Percentiles rank a stretch among this genome's conserved stretches.
phyloP scores from a whole-genome alignment of 2,888 invertebrate species.

The Ectropis crepuscularia region DNA sequence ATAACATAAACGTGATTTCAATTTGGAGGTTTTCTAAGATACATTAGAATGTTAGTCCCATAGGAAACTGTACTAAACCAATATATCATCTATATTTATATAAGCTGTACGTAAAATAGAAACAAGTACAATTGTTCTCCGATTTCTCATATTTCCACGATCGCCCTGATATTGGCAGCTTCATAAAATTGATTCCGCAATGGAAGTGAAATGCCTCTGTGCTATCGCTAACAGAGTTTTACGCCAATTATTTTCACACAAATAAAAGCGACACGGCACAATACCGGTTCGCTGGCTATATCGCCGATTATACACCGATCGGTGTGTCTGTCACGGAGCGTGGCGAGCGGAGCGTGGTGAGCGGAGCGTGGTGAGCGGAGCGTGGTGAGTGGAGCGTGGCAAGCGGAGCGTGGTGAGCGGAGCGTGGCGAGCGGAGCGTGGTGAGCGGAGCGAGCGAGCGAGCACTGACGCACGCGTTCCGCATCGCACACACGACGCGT shows the following conservation, averaged over 20 bases:
- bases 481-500: conserved; percentile 10
- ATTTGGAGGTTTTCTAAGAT: too few species aligned
- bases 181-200: conserved; percentile 13
- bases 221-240: conserved; percentile 17
- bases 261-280: conserved; percentile 24
- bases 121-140: too few species aligned
- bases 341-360: neutral
- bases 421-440: too few species aligned
- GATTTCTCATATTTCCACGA: too few species aligned
- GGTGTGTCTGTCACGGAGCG: conserved; percentile 4
- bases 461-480: conserved; percentile 20
- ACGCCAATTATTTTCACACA: conserved; percentile 34
- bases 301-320: conserved; percentile 23
- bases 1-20: too few species aligned
- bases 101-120: too few species aligned
- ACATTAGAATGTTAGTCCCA: too few species aligned
- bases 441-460: conserved; percentile 13
- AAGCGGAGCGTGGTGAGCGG: conserved; percentile 2
- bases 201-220: conserved; percentile 18
- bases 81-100: too few species aligned
- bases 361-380: neutral
- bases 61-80: too few species aligned
- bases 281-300: conserved; percentile 23
- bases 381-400: too few species aligned
- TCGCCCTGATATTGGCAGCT: neutral